These are phyloP conservation scores for Serilophus lunatus DNA, from an alignment of 2,113 vertebrate genomes.

Conservation along the genomic window DNA sequence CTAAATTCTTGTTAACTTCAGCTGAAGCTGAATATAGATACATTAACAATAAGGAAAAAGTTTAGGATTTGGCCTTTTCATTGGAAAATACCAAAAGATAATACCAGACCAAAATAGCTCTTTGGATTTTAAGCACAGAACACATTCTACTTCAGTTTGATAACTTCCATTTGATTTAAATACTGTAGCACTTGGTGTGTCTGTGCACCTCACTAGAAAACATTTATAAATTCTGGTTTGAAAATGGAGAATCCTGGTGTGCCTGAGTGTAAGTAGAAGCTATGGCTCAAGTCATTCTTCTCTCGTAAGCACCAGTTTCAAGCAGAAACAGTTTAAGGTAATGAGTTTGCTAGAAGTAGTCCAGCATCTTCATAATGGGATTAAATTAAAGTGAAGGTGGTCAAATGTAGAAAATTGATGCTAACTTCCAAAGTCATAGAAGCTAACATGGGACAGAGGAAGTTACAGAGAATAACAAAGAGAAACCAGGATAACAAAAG, in stretches of 20 bases:
- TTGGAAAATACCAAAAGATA: not conserved
- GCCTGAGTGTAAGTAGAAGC: not conserved
- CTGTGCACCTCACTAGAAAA: not conserved
- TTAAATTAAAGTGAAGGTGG: not conserved
- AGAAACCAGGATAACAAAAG: not conserved
- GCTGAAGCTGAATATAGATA: not conserved
- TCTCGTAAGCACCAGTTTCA: not conserved
- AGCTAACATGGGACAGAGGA: not conserved
- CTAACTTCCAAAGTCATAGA: not conserved
- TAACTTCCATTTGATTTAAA: not conserved
- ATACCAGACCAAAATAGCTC: not conserved
- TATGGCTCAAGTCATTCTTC: not conserved
- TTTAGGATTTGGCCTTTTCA: not conserved
- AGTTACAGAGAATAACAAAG: not conserved
- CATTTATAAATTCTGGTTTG: not conserved
- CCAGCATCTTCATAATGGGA: not conserved
- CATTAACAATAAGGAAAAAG: not conserved
- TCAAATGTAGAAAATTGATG: not conserved
- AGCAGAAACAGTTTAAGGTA: not conserved
- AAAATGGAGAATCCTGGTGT: not conserved
- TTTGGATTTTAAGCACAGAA: not conserved
- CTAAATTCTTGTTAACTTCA: not conserved
- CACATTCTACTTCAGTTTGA: not conserved
- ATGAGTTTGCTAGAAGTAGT: not conserved
- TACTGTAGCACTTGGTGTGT: not conserved